Evolutionary conservation across 1,140 invertebrate genomes (phyloP), one percentile per base, ranked within the genome.

Genomic region (Pseudomyrmex sp.): DNA sequence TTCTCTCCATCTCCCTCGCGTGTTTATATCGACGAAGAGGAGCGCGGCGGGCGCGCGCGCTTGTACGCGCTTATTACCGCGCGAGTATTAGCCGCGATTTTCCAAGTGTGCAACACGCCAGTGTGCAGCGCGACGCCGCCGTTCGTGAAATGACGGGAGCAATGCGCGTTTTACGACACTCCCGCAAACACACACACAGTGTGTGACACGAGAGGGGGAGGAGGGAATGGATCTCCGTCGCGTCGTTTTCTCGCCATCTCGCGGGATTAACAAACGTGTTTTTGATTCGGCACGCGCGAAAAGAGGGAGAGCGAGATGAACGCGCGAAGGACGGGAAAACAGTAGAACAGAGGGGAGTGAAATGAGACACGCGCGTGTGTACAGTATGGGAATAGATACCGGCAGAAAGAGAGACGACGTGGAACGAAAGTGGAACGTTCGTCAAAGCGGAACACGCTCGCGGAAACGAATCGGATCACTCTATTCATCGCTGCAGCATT

Each of bases 401-500:
- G 73, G 52, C 66, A 35, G 52, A 15, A 26, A 15, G 73, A 13
- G 13, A 44, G 59, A 44, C 15, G 35, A 77, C 82, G 18, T 18
- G n/a, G n/a, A n/a, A n/a, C 18, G 74, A 79, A 79, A 69, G 82
- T 69, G 65, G 59, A 61, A 46, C 82, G 59, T 58, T 83, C 54
- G 73, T 46, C 74, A 79, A 69, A 84, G 75, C 63, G 63, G 23
- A 69, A 79, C 73, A 61, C 56, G 35, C 65, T 58, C 58, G 69
- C 58, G 56, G 8, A 35, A 74, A 74, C 62, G 83, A 83, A 83
- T 87, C 74, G 65, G 66, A 87, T 82, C 84, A 26, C 50, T 5
- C 75, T 85, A 63, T 87, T 85, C 85, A 82, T 85, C 70, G 85
- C 63, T 50, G 58, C 70, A 83, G 56, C 77, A 65, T 85, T 85